phyloP scores from a whole-genome alignment of 2,113 vertebrate genomes.

The Callipepla squamata region DNA sequence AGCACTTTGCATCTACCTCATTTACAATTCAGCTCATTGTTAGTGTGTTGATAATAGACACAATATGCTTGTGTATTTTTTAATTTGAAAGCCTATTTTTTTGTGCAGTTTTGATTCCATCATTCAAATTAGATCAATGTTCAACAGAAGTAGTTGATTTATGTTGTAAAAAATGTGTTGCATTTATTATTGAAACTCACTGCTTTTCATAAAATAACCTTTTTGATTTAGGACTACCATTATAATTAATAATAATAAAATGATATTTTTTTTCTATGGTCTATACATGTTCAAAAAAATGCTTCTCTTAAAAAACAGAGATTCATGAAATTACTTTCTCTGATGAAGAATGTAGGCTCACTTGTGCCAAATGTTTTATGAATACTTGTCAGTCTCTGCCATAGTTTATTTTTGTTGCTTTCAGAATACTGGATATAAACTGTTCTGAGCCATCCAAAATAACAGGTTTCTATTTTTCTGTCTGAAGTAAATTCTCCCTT shows the following conservation, averaged over 20 bases:
- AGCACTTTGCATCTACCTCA: neutral
- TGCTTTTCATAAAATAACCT: neutral
- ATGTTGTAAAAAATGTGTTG: neutral
- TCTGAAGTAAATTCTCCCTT: neutral
- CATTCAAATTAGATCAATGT: neutral
- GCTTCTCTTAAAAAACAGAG: neutral
- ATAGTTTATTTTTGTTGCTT: conserved; percentile 15
- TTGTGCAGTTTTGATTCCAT: neutral
- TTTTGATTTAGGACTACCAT: neutral
- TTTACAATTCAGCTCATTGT: neutral
- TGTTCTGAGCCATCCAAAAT: neutral
- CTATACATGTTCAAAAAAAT: neutral
- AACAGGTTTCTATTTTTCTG: neutral
- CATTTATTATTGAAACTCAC: neutral
- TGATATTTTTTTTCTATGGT: neutral
- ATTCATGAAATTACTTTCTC: conserved; percentile 7
- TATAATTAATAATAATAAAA: neutral
- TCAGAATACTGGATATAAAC: neutral
- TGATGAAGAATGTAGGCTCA: neutral
- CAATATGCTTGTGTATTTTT: neutral
- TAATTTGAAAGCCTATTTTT: neutral
- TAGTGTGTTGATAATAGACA: neutral
- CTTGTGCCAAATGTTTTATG: neutral
- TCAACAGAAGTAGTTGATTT: neutral
- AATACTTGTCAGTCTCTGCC: neutral